Base-by-base conservation (phyloP, 1,140 invertebrate genomes). In the Zaprionus taronus region DNA sequence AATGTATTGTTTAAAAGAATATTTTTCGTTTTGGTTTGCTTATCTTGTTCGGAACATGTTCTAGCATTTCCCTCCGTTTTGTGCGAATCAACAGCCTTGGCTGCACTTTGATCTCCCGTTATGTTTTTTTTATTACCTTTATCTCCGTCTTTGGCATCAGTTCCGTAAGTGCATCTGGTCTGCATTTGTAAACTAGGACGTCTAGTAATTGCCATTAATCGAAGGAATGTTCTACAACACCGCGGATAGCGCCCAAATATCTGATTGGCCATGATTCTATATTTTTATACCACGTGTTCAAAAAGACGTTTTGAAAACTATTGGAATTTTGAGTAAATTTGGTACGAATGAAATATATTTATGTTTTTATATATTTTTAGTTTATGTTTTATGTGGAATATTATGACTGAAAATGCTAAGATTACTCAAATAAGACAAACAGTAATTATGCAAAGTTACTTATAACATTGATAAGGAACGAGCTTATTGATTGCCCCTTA, bases 231-330 rank as follows among this genome's bases (percentile, higher is more conserved):
- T 20, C 11, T 51, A 11, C 47, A 51, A 24, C 11, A 51, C 12
- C 47, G 47, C 20, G 47, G 3, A 51, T 11, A 51, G 47, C 47
- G 47, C 1, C 47, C 47, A 24, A 51, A 14, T 7, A 51, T 51
- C 20, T 51, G 47, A 51, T 51, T 51, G 22, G 47, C 47, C 47
- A 51, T 51, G 9, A 34, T n/a, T 51, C 12, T 51, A 26, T 26
- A 26, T 51, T 51, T 12, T 51, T 51, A 11, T 51, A 11, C 11
- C 7, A 5, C 2, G n/a, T 14, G 17, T 51, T 17, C 47, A 51
- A 22, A 51, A 51, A 20, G 9, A 12, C 1, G 4, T 17, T 22
- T 51, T n/a, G 14, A 41, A 41, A n/a, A 41, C 38, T 15, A n/a
- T 22, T 22, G 12, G 24, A 51, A 22, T 51, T 51, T 51, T 22